These are phyloP conservation scores for Leucosticte australis DNA, from an alignment of 2,113 vertebrate species.

Conservation along the genomic window DNA sequence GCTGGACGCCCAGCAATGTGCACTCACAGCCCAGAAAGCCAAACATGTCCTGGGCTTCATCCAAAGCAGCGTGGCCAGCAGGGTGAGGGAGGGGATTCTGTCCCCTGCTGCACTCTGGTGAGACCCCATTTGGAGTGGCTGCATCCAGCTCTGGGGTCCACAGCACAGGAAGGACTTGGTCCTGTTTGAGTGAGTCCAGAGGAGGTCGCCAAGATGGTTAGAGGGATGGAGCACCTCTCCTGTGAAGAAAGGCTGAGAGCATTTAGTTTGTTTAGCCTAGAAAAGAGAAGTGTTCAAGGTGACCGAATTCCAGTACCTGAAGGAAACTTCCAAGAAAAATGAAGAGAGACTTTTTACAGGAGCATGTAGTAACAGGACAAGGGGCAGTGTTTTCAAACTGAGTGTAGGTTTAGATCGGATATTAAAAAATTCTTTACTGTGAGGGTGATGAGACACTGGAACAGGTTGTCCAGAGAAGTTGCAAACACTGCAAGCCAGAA, in stretches of 20 bases:
- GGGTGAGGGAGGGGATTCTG: rapidly evolving
- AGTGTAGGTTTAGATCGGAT: not conserved
- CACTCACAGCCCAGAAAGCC: not conserved
- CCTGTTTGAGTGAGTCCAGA: not conserved
- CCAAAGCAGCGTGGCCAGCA: rapidly evolving
- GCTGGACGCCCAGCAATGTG: rapidly evolving
- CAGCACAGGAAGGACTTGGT: not conserved
- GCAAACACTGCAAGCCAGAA: rapidly evolving
- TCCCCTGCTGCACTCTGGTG: not conserved
- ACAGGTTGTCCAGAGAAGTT: not conserved
- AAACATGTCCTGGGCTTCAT: not conserved
- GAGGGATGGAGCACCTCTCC: not conserved
- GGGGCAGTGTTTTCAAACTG: not conserved
- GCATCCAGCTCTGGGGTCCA: not conserved
- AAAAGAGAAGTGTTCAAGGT: not conserved
- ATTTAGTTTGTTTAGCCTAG: rapidly evolving
- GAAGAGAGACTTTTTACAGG: not conserved
- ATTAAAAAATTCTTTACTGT: not conserved
- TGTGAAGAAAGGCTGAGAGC: not conserved
- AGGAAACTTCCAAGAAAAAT: not conserved
- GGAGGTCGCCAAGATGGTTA: not conserved
- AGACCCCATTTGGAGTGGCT: rapidly evolving
- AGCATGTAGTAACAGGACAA: not conserved
- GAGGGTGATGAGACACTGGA: not conserved
- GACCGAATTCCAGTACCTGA: not conserved